Conservation (phyloP, 64 coral and sea anemone genomes). For the Trachythela sp. region DNA sequence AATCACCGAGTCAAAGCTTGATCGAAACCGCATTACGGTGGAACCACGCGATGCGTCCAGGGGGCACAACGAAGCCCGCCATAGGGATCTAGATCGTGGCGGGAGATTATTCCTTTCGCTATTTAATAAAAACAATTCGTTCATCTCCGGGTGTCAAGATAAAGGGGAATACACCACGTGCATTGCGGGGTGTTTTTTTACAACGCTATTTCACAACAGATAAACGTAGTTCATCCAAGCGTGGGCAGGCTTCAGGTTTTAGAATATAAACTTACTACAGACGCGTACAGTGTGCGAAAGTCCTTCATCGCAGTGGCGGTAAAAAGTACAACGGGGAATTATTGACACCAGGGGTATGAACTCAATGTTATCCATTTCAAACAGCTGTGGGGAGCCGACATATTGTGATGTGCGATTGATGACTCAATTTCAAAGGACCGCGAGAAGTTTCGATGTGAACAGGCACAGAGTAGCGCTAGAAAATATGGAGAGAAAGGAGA, state of each 20-base stretch:
- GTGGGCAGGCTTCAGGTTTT: background rate
- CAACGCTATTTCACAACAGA: background rate
- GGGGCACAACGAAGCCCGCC: background rate
- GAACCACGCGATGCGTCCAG: background rate
- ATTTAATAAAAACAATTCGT: constrained; percentile 11
- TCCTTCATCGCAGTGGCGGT: background rate
- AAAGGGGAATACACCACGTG: background rate
- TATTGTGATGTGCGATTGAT: constrained; percentile 13
- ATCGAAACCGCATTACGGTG: background rate
- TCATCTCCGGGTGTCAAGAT: constrained; percentile 6
- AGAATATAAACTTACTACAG: background rate
- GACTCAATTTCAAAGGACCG: background rate
- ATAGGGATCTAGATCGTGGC: background rate
- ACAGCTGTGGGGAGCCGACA: constrained; percentile 9
- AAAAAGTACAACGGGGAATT: background rate
- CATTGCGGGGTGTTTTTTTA: background rate
- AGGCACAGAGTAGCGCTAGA: background rate
- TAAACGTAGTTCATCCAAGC: background rate
- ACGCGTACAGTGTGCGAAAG: background rate
- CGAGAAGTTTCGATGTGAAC: background rate
- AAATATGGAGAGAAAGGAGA: background rate
- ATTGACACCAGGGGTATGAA: background rate
- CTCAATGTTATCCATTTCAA: constrained; percentile 7
- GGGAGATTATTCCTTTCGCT: background rate
- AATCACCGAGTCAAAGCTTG: background rate